phyloP scores from a whole-genome alignment of 92 coral and sea anemone species.

The Epizoanthus rinbou region DNA sequence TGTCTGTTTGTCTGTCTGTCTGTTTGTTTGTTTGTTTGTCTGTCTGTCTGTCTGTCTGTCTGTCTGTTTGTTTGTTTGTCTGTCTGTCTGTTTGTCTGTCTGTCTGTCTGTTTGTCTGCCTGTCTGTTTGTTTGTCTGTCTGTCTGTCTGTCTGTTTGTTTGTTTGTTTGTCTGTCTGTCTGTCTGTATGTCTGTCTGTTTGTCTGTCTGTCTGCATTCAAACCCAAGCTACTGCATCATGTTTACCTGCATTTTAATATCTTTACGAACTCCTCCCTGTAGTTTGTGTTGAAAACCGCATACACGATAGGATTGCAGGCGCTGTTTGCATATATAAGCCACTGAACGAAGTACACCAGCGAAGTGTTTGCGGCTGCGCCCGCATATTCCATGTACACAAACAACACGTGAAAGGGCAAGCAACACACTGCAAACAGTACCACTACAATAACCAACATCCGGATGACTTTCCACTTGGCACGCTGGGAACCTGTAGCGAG shows the following conservation, averaged over 20 bases:
- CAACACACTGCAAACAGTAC: constrained; percentile 71
- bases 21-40: too few species aligned
- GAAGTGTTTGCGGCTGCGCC: neutral
- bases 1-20: too few species aligned
- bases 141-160: neutral
- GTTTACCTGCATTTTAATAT: constrained; percentile 59
- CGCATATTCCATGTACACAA: constrained; percentile 48
- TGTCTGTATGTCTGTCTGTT: neutral
- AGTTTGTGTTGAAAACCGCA: constrained; percentile 83
- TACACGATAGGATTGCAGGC: constrained; percentile 82
- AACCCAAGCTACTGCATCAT: neutral
- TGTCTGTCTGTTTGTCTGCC: neutral
- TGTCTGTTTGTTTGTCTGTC: neutral
- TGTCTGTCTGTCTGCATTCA: neutral
- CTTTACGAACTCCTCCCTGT: constrained; percentile 70
- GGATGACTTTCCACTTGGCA: constrained; percentile 77
- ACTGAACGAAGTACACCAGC: constrained; percentile 54
- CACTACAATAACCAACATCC: constrained; percentile 81
- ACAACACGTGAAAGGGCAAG: constrained; percentile 69
- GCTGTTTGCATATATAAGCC: constrained; percentile 80
- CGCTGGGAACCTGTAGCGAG: constrained; percentile 70
- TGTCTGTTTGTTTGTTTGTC: neutral
- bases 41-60: neutral
- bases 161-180: neutral
- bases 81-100: too few species aligned